phyloP scores from a whole-genome alignment of 1,140 invertebrate genomes.

The Glossosoma conforme region DNA sequence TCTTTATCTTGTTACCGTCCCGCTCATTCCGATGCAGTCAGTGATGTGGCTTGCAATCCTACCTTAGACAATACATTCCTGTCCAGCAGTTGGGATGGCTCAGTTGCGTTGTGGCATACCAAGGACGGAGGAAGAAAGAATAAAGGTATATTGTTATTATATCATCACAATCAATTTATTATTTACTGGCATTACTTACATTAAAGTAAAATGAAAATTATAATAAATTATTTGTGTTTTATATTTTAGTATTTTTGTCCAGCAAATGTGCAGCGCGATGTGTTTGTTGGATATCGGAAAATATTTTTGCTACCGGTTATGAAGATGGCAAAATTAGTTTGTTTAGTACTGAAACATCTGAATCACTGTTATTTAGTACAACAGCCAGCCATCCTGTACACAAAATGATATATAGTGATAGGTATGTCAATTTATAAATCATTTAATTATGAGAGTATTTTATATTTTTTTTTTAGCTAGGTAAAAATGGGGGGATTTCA shows the following conservation, averaged over 20 bases:
- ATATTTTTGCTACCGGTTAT: conserved; percentile 41
- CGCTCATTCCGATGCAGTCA: conserved; percentile 22
- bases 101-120: conserved; percentile 25
- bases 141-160: conserved; percentile 12
- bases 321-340: conserved; percentile 40
- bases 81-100: conserved; percentile 25
- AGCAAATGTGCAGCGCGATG: conserved; percentile 39
- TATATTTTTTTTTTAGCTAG: neutral
- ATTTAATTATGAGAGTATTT: conserved; percentile 1
- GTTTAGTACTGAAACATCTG: conserved; percentile 32
- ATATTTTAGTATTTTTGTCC: conserved; percentile 36
- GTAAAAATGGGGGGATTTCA: no score
- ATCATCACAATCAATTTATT: neutral
- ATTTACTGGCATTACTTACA: neutral
- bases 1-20: conserved; percentile 12
- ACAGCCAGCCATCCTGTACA: conserved; percentile 23
- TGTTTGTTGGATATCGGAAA: conserved; percentile 41
- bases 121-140: conserved; percentile 7
- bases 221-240: conserved; percentile 6
- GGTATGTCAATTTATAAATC: conserved; percentile 13
- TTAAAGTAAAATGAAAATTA: neutral
- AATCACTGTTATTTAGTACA: neutral
- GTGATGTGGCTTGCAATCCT: conserved; percentile 19
- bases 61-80: conserved; percentile 11
- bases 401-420: conserved; percentile 22